Evolutionary conservation across 2,888 invertebrate genomes (phyloP).

Genomic region (Enchytraeus crypticus): DNA sequence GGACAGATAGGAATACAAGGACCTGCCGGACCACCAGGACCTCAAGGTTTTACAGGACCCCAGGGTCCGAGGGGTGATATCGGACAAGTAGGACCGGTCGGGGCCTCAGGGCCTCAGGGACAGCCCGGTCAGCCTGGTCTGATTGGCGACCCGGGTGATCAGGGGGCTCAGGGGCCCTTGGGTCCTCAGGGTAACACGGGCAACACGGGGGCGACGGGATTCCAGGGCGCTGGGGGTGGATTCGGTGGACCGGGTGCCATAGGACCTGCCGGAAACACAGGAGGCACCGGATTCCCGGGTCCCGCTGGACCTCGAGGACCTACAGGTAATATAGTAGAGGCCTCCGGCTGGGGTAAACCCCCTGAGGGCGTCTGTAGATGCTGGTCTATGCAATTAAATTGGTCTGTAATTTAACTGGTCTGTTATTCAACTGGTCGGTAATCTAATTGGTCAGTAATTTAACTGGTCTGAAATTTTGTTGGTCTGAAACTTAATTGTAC

Average conservation of each 20-base stretch:
- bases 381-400: too few relatives aligned
- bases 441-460: too few relatives aligned
- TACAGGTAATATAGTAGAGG: too few relatives aligned
- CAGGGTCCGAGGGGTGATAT: slow-evolving; percentile 3
- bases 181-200: slow-evolving; percentile 5
- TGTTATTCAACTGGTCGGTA: too few relatives aligned
- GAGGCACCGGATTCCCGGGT: slow-evolving; percentile 6
- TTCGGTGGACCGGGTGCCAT: slow-evolving; percentile 13
- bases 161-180: not conserved
- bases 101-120: slow-evolving; percentile 14
- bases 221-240: slow-evolving; percentile 10
- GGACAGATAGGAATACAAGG: slow-evolving; percentile 10
- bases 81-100: slow-evolving; percentile 1
- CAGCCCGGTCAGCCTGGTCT: slow-evolving; percentile 4
- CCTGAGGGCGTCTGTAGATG: too few relatives aligned
- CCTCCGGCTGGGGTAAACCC: too few relatives aligned
- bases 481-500: too few relatives aligned
- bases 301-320: slow-evolving; percentile 14
- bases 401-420: too few relatives aligned
- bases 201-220: slow-evolving; percentile 2
- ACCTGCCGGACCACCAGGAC: slow-evolving; percentile 1
- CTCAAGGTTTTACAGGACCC: too few relatives aligned
- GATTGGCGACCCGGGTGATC: slow-evolving; percentile 8
- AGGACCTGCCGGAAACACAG: too few relatives aligned
- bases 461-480: too few relatives aligned